Evolutionary conservation across 2,797 vertebrate species (phyloP), one percentile per base, ranked within the genome.

Genomic region (Artibeus jamaicensis): DNA sequence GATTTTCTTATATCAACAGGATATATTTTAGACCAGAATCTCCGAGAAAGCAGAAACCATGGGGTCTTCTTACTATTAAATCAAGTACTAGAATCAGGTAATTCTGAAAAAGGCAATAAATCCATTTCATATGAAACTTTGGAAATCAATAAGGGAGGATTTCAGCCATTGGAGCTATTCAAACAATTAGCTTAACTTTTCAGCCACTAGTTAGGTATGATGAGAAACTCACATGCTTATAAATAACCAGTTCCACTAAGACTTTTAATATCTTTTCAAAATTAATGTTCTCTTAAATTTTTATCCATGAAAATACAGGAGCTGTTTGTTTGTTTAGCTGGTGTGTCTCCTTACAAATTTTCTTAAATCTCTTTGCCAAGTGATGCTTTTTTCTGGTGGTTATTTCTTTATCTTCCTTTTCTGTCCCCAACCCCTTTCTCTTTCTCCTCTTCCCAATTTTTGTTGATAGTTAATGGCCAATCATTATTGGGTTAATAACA

Each of bases 41-140:
- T 32, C 62, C 39, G 26, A 90, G 55, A 79, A 62, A 2, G 6
- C 29, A 92, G 57, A 89, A 42, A 70, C 11, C 2, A 2, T n/a
- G 0, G 32, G 21, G 2, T 91, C 71, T 85, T 86, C 19, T 9
- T 53, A 34, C 57, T 16, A 70, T 62, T 32, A 90, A 94, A 86
- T 65, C 16, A 86, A 88, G 16, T 44, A 59, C 22, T 82, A 82
- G 29, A 59, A 88, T 93, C 21, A 83, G 42, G 83, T 83, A 73
- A 53, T 71, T 96, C 12, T 82, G 24, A 87, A 86, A 89, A 95
- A 73, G 18, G 22, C 6, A 77, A 34, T 21, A 89, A 84, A 89
- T 37, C 2, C 6, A 83, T 18, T 76, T 76, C n/a, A 46, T 24
- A 34, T 74, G 10, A 90, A 68, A 77, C 73, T 84, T 46, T 91